phyloP scores from a whole-genome alignment of 92 coral and sea anemone genomes.

The Muricea muricata region DNA sequence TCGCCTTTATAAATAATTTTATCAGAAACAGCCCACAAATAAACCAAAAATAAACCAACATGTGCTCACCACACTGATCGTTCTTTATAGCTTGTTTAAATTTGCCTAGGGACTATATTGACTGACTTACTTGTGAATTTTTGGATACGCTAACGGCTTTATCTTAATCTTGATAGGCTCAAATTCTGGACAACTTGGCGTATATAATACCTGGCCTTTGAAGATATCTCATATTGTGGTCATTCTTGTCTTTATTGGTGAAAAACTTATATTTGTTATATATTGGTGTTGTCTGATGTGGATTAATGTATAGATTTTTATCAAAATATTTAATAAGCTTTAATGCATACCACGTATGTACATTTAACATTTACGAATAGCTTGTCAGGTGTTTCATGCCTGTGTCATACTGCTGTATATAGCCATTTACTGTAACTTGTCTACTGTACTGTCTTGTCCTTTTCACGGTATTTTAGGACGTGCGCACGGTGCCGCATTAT shows the following conservation, averaged over 20 bases:
- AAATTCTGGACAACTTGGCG: slow-evolving; percentile 86
- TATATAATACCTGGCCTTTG: slow-evolving; percentile 97
- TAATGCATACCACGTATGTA: neutral
- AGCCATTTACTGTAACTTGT: too few relatives aligned
- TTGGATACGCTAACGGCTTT: neutral
- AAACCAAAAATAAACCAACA: too few relatives aligned
- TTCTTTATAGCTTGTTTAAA: too few relatives aligned
- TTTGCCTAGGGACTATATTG: neutral
- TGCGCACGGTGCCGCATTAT: too few relatives aligned
- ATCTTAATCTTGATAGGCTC: slow-evolving; percentile 53
- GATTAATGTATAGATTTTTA: neutral
- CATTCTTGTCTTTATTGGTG: too few relatives aligned
- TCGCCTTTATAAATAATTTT: too few relatives aligned
- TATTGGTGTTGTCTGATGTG: neutral
- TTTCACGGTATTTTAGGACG: too few relatives aligned
- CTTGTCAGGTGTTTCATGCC: too few relatives aligned
- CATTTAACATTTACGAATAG: too few relatives aligned
- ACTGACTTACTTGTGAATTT: neutral
- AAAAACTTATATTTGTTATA: neutral
- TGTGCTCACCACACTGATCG: neutral
- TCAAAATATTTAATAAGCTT: neutral
- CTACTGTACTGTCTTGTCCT: too few relatives aligned
- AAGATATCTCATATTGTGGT: neutral
- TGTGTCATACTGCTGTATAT: too few relatives aligned
- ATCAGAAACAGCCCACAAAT: too few relatives aligned